These are phyloP conservation scores for Drosophila repleta DNA, from an alignment of 1,140 invertebrate genomes.

Conservation along the genomic window DNA sequence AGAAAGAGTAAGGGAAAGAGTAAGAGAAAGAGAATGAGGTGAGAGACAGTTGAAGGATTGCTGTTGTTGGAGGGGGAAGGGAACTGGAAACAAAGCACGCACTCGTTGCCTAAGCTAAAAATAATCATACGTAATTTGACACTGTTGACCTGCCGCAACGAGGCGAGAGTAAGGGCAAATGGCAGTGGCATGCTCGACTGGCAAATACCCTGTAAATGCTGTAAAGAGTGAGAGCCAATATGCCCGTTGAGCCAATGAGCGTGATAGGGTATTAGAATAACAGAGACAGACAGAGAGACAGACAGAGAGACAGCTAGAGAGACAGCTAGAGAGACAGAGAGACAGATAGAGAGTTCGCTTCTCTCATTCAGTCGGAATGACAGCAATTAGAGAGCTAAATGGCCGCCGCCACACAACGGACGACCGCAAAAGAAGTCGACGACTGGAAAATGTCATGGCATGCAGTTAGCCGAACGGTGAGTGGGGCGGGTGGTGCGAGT, in stretches of 20 bases:
- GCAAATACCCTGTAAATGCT: no score
- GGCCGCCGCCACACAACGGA: conserved; percentile 28
- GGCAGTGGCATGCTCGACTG: no score
- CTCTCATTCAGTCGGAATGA: conserved; percentile 18
- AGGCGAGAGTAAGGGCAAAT: not conserved
- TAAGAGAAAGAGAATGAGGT: not conserved
- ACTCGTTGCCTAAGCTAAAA: conserved; percentile 47
- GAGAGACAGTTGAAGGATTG: not conserved
- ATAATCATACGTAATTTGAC: conserved; percentile 76
- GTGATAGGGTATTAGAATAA: no score
- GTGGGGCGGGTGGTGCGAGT: no score
- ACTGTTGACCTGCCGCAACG: conserved; percentile 74
- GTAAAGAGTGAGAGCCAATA: no score
- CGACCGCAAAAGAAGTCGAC: conserved; percentile 47
- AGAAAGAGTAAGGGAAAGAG: not conserved
- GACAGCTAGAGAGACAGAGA: no score
- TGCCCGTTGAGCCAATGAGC: no score
- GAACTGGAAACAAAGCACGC: conserved; percentile 17
- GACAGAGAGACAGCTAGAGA: no score
- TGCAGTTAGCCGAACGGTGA: not conserved
- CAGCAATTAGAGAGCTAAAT: conserved; percentile 60
- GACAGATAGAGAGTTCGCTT: no score
- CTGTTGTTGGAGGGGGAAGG: not conserved
- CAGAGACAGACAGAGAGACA: no score
- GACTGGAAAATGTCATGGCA: conserved; percentile 38